A percentile compares a stretch with the other conserved stretches of the same genome.
Evolutionary conservation across 37 sponge, comb jelly and placozoan genomes (phyloP).

Genomic region (Chondrilla cf. caribensis): DNA sequence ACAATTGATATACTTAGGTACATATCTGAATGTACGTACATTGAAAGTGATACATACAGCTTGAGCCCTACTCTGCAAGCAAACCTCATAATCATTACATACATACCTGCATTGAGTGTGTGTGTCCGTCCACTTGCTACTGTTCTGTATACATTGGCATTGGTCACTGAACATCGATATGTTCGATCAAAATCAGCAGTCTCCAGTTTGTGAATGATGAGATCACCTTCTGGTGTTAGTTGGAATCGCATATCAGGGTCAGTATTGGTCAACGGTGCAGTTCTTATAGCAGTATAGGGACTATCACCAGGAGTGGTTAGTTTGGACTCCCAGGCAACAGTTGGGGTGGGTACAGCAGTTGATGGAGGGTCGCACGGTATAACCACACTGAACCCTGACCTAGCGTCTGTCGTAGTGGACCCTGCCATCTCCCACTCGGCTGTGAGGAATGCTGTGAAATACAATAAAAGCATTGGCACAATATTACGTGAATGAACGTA

Average conservation of each 20-base stretch:
- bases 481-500: too few relatives aligned
- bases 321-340: background rate
- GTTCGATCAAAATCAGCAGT: background rate
- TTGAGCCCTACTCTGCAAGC: too few relatives aligned
- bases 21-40: too few relatives aligned
- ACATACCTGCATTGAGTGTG: background rate
- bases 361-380: constrained; percentile 15
- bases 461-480: too few relatives aligned
- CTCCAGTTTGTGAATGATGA: constrained; percentile 14
- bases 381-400: background rate
- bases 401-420: too few relatives aligned
- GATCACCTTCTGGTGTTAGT: constrained; percentile 1
- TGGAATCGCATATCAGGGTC: background rate
- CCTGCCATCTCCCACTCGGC: too few relatives aligned
- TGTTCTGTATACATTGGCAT: background rate
- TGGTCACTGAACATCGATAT: constrained; percentile 52
- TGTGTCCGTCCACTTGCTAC: background rate
- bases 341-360: background rate
- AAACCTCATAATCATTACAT: too few relatives aligned
- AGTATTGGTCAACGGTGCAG: background rate
- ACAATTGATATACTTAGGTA: too few relatives aligned
- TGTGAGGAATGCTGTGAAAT: too few relatives aligned
- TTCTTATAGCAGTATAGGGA: too few relatives aligned
- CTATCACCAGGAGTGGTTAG: background rate
- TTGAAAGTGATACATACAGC: too few relatives aligned